Evolutionary conservation across 2,888 invertebrate species (phyloP).

Genomic region (Celastrina argiolus): DNA sequence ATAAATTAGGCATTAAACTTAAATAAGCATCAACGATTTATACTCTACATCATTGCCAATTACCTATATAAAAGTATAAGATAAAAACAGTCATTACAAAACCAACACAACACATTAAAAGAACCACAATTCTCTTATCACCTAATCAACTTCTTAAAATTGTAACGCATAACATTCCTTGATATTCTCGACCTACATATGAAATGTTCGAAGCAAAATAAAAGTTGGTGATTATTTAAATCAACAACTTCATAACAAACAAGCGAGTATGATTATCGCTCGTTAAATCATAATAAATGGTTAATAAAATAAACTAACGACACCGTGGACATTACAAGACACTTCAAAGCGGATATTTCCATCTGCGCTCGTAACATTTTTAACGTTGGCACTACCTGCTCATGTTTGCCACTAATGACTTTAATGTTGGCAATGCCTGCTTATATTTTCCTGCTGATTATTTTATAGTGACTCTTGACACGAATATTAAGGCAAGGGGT

Average conservation of each 20-base stretch:
- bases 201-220: background rate
- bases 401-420: background rate
- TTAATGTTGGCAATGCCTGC: too few relatives aligned
- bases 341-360: constrained; percentile 17
- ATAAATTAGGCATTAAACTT: too few relatives aligned
- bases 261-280: constrained; percentile 56
- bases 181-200: constrained; percentile 5
- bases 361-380: constrained; percentile 8
- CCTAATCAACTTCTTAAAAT: background rate
- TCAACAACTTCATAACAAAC: constrained; percentile 49
- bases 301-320: constrained; percentile 58
- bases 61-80: too few relatives aligned
- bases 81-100: background rate
- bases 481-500: too few relatives aligned
- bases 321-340: constrained; percentile 28
- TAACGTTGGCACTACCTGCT: background rate
- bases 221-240: constrained; percentile 16
- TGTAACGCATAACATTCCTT: background rate
- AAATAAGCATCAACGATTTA: too few relatives aligned
- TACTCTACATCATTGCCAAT: too few relatives aligned
- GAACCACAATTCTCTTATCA: background rate
- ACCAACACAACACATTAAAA: background rate
- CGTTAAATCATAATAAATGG: constrained; percentile 67
- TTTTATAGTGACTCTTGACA: background rate
- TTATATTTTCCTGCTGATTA: background rate